phyloP scores from a whole-genome alignment of 2,113 vertebrate genomes.

The Poecilia latipinna region DNA sequence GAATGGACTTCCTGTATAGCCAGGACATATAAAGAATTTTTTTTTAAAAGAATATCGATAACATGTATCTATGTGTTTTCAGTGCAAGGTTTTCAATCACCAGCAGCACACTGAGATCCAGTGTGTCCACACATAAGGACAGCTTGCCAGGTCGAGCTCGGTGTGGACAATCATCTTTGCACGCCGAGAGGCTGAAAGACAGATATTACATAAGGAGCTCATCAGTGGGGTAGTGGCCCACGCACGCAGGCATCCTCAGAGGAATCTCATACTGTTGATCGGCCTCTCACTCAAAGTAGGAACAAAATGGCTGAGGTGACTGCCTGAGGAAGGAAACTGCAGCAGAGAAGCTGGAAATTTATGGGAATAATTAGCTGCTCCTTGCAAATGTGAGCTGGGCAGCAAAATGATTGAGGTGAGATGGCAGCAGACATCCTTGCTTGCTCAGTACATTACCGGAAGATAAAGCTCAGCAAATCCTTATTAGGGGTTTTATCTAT shows the following conservation, averaged over 20 bases:
- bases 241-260: slow-evolving; percentile 69
- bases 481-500: slow-evolving; percentile 26
- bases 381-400: slow-evolving; percentile 35
- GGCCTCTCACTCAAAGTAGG: slow-evolving; percentile 61
- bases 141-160: slow-evolving; percentile 33
- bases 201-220: slow-evolving; percentile 76
- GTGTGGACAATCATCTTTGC: slow-evolving; percentile 41
- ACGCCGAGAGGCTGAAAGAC: slow-evolving; percentile 55
- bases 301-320: slow-evolving; percentile 75
- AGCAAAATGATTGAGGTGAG: slow-evolving; percentile 6
- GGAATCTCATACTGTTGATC: slow-evolving; percentile 62
- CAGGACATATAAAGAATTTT: background rate
- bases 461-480: slow-evolving; percentile 25
- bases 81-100: slow-evolving; percentile 2
- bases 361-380: slow-evolving; percentile 51
- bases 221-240: slow-evolving; percentile 78
- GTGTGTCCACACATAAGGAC: slow-evolving; percentile 5
- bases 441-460: slow-evolving; percentile 16
- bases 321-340: slow-evolving; percentile 25
- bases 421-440: slow-evolving; percentile 7
- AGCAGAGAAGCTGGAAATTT: slow-evolving; percentile 36
- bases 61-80: background rate
- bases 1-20: background rate
- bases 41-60: no score
- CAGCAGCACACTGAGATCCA: background rate